Evolutionary conservation across 2,113 vertebrate species (phyloP), one percentile per base, ranked within the genome.

Genomic region (Limnothrissa miodon): DNA sequence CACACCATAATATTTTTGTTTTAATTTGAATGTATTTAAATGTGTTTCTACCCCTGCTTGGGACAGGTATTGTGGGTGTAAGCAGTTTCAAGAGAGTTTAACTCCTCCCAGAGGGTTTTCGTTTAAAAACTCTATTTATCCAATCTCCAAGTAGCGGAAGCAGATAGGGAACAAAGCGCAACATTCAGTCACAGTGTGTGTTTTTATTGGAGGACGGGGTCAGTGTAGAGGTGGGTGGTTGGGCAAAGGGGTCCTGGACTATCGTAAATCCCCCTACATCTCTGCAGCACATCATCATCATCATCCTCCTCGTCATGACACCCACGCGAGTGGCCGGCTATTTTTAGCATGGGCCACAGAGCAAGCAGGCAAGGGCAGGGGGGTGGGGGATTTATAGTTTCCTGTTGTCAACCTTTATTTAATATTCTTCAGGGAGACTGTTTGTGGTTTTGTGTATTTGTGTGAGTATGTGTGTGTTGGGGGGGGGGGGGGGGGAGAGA

Each of bases 321-420:
- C 53, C 78, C 79, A 78, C 70, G 79, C 56, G 25, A 23, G 36
- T 10, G n/a, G 21, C 5, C 0, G 45, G 6, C 86, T 87, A 85
- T 87, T 87, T 87, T 81, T 87, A 85, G 74, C 83, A 33, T 79
- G 2, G 66, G 66, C 66, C 59, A 11, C 82, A 74, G 83, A 33
- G 66, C 66, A 36, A 36, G 74, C 79, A 83, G n/a, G 23, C 82
- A 84, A 25, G 25, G 66, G 66, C 9, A 29, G 6, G 59, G 56
- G 59, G 59, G 33, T 2, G 4, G 66, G 62, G 66, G 74, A 83
- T 90, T 90, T 90, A 87, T 86, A 53, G 83, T 82, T 88, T 90
- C 87, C 87, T 87, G 87, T 87, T 70, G 42, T 70, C 83, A 83
- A 82, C 86, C 80, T 86, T 80, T 85, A 80, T 56, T 79, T 80